These are phyloP conservation scores for Amyelois transitella DNA, from an alignment of 1,140 invertebrate species.

Conservation along the genomic window DNA sequence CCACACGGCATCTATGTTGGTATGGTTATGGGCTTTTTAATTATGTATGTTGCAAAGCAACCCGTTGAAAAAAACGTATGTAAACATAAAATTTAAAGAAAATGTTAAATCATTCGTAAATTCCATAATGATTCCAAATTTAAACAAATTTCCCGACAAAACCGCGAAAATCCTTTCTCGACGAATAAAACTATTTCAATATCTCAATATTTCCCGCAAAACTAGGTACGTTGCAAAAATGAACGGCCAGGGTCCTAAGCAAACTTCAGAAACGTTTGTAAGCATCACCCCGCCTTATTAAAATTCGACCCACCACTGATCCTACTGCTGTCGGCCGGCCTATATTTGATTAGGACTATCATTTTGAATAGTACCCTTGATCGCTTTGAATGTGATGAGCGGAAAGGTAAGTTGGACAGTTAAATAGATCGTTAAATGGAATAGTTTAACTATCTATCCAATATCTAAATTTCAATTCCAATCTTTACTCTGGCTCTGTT, in stretches of 20 bases:
- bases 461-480: too few species aligned
- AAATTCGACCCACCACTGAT: constrained; percentile 12
- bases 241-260: constrained; percentile 13
- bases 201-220: not conserved
- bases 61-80: too few species aligned
- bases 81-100: too few species aligned
- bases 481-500: too few species aligned
- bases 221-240: constrained; percentile 12
- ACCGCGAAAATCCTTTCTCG: not conserved
- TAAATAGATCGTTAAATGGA: too few species aligned
- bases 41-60: too few species aligned
- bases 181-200: not conserved
- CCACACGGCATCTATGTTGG: too few species aligned
- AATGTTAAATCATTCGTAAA: too few species aligned
- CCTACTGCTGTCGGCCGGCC: not conserved
- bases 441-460: too few species aligned
- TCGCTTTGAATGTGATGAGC: not conserved
- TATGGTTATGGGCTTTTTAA: too few species aligned
- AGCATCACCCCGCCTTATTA: constrained; percentile 20
- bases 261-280: constrained; percentile 18
- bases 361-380: not conserved
- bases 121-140: too few species aligned
- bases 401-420: too few species aligned
- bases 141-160: not conserved
- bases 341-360: not conserved